Conservation (phyloP, 2,797 vertebrate genomes). For the Mus spretus region DNA sequence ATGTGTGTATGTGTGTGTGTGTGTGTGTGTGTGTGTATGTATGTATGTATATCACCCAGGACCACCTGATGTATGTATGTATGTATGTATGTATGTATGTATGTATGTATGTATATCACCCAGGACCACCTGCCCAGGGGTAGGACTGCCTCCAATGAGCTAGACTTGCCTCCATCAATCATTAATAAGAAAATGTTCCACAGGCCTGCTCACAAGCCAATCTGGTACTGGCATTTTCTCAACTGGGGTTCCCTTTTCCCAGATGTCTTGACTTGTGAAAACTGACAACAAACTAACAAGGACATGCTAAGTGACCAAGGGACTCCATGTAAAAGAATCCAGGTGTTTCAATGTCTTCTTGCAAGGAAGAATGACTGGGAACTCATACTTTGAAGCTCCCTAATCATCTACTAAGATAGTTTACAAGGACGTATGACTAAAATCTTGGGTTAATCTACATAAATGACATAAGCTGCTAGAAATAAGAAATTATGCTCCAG, state of each 20-base stretch:
- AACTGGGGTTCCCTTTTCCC: background rate
- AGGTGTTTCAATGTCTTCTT: background rate
- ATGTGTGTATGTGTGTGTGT: too few species aligned
- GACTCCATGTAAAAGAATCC: background rate
- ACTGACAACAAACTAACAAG: background rate
- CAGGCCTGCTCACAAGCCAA: background rate
- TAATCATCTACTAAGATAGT: background rate
- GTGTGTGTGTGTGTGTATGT: too few species aligned
- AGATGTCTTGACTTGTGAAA: background rate
- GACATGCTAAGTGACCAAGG: background rate
- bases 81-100: too few species aligned
- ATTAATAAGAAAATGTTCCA: background rate
- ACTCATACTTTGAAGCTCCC: background rate
- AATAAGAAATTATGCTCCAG: conserved; percentile 48
- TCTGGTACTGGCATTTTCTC: background rate
- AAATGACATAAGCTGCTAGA: background rate
- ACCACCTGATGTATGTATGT: too few species aligned
- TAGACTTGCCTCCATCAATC: background rate
- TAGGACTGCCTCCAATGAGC: background rate
- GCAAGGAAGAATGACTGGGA: background rate
- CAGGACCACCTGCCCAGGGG: background rate
- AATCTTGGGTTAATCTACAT: background rate
- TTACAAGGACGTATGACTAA: conserved; percentile 2
- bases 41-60: too few species aligned
- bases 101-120: too few species aligned